Percentiles rank a stretch among this genome's conserved stretches.
These are phyloP conservation scores for Pelochelys cantorii DNA, from an alignment of 2,797 vertebrate species.

Conservation along the genomic window DNA sequence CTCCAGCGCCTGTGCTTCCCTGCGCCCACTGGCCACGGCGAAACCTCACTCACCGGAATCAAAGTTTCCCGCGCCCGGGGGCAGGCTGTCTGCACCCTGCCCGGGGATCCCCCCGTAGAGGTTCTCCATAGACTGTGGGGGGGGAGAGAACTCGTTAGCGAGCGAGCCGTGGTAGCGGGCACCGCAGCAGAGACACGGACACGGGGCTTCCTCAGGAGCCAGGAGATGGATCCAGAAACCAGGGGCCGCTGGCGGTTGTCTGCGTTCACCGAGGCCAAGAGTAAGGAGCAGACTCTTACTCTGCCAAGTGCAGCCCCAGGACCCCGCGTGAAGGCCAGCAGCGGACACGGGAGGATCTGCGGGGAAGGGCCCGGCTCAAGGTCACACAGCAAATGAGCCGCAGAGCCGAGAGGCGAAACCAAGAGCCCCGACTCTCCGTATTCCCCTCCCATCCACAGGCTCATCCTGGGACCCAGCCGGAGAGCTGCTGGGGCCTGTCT, in stretches of 20 bases:
- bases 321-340: background rate
- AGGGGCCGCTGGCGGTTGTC: fast-evolving
- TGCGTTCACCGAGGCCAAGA: background rate
- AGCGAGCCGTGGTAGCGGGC: background rate
- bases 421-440: background rate
- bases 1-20: background rate
- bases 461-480: background rate
- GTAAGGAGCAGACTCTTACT: background rate
- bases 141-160: background rate
- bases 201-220: background rate
- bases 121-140: slow-evolving; percentile 90
- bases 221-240: background rate
- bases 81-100: slow-evolving; percentile 78
- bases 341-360: fast-evolving
- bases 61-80: slow-evolving; percentile 76
- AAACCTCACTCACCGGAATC: slow-evolving; percentile 55
- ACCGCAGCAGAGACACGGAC: too few relatives aligned
- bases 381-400: background rate
- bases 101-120: slow-evolving; percentile 82
- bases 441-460: background rate
- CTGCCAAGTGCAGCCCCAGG: background rate
- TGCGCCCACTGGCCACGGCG: too few relatives aligned
- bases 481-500: background rate
- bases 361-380: background rate
- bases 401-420: background rate